These are phyloP conservation scores for Scaeva pyrastri DNA, from an alignment of 2,888 invertebrate species.

Conservation along the genomic window DNA sequence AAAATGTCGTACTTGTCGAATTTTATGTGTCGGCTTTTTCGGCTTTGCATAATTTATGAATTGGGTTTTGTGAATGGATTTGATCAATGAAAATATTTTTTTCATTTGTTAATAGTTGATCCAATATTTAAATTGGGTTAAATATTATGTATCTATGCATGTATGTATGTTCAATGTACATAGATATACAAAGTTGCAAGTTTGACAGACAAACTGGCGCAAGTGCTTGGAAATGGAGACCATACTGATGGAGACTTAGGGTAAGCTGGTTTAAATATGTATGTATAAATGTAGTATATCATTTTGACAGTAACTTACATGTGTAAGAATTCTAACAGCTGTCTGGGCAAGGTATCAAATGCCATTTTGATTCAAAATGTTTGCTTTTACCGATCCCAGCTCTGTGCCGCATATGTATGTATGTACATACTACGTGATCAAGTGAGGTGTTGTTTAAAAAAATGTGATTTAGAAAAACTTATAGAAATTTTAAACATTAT, in stretches of 20 bases:
- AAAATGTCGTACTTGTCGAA: conserved; percentile 45
- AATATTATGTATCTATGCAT: background rate
- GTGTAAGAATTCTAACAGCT: background rate
- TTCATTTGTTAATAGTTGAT: conserved; percentile 4
- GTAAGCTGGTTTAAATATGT: conserved; percentile 7
- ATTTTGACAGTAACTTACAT: background rate
- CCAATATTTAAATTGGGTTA: conserved; percentile 10
- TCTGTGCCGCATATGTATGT: no score
- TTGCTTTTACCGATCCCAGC: no score
- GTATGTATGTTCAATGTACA: no score
- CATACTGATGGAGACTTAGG: background rate
- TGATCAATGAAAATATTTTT: conserved; percentile 23
- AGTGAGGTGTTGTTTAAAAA: no score
- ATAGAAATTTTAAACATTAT: no score
- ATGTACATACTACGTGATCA: no score
- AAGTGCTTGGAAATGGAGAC: conserved; percentile 1
- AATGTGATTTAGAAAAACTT: no score
- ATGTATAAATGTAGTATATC: no score
- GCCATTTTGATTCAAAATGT: no score
- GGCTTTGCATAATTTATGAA: conserved; percentile 52
- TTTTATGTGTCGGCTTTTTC: conserved; percentile 53
- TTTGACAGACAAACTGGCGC: conserved; percentile 24
- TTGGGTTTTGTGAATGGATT: conserved; percentile 59
- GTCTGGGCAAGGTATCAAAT: background rate
- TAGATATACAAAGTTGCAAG: no score